These are phyloP conservation scores for Sapajus apella DNA, from an alignment of 2,113 vertebrate genomes.

Conservation along the genomic window DNA sequence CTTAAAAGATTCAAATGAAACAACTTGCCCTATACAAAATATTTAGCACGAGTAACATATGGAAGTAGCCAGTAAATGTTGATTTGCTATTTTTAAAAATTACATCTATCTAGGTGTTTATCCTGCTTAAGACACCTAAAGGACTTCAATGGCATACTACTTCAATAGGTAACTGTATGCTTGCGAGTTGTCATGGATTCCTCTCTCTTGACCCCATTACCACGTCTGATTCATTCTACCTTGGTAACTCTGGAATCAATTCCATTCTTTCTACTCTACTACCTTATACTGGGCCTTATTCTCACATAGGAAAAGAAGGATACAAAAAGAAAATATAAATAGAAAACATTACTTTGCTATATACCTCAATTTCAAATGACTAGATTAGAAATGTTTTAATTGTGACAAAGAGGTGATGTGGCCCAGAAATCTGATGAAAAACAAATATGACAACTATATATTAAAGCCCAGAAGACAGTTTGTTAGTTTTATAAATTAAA, in stretches of 20 bases:
- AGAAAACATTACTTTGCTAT: background rate
- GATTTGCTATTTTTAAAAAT: background rate
- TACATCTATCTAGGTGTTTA: background rate
- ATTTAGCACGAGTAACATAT: background rate
- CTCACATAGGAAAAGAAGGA: background rate
- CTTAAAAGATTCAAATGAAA: conserved; percentile 45
- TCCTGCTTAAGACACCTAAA: background rate
- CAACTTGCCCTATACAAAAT: background rate
- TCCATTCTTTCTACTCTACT: background rate
- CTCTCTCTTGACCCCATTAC: background rate
- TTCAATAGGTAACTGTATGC: background rate
- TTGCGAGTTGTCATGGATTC: background rate
- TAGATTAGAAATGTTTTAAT: background rate
- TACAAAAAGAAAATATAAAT: background rate
- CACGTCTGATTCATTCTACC: background rate
- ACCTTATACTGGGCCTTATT: background rate
- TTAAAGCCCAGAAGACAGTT: background rate
- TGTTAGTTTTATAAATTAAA: background rate
- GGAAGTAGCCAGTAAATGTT: background rate
- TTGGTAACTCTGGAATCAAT: background rate
- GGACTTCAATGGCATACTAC: background rate
- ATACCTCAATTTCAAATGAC: conserved; percentile 10
- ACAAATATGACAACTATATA: background rate
- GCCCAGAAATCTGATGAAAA: conserved; percentile 18
- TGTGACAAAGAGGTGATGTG: background rate